Conservation (phyloP, 2,888 invertebrate species). For the Netelia fuscicornis region DNA sequence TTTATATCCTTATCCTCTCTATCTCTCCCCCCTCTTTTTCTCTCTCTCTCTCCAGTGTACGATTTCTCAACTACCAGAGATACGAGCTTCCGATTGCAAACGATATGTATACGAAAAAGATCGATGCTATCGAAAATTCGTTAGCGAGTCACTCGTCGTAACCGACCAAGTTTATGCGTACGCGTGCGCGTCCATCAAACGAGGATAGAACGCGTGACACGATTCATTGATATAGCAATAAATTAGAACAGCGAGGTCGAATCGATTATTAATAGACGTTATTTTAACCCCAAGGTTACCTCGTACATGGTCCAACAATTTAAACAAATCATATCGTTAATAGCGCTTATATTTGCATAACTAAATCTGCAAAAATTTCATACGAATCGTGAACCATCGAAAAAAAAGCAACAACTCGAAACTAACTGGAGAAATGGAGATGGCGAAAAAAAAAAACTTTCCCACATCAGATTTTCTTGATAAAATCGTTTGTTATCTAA, state of each 20-base stretch:
- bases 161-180: neutral
- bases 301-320: neutral
- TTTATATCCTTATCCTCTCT: conserved; percentile 19
- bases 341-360: too few species aligned
- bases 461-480: conserved; percentile 30
- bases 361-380: too few species aligned
- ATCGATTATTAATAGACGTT: neutral
- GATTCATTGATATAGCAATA: conserved; percentile 9
- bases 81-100: conserved; percentile 55
- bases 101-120: conserved; percentile 22
- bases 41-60: conserved; percentile 2
- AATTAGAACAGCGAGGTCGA: neutral
- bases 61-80: conserved; percentile 38
- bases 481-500: conserved; percentile 23
- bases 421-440: neutral
- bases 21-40: conserved; percentile 3
- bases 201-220: conserved; percentile 1
- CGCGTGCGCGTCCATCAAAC: neutral
- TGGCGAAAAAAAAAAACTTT: conserved; percentile 8
- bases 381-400: too few species aligned
- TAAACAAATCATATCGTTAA: neutral
- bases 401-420: neutral
- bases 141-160: conserved; percentile 30
- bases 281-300: neutral
- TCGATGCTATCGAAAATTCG: conserved; percentile 46